Base-by-base conservation (phyloP, 1,140 invertebrate species). In the Drosophila pectinifera region DNA sequence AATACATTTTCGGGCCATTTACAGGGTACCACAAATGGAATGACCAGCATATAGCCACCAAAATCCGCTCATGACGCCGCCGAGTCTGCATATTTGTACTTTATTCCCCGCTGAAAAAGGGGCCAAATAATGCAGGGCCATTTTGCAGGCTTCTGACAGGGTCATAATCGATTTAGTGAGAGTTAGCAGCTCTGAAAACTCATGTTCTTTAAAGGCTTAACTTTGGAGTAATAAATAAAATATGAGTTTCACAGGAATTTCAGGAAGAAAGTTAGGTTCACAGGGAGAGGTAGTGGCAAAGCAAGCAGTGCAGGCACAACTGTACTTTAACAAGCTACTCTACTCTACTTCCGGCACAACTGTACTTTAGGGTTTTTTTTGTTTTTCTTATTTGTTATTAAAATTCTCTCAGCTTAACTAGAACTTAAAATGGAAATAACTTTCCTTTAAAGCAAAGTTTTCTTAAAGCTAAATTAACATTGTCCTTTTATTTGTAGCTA, bases 1-100 rank as follows among this genome's bases (percentile, higher is more conserved):
- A 76, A 84, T 73, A 84, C 51, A 64, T 56, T 61, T 75, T 65
- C 53, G 28, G 43, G 20, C 48, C 76, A 79, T 70, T 81, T 83
- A 68, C 74, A 77, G 75, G 75, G 62, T 68, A 68, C 64, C 64
- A 64, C 61, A 62, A 59, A 42, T 42, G 36, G 11, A 31, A 41
- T 59, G 59, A 63, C 59, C 59, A 59, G 54, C 59, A 42, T 31
- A 63, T 61, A 61, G 36, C 59, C 59, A 24, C 55, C 26, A 22
- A 63, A 59, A 63, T 63, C 54, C 59, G 59, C 38, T 42, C 59
- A 59, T 61, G 54, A 57, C n/a, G 54, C 54, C 36, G 20, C 31
- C 36, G 38, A 36, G 49, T 53, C 34, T 63, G 55, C 38, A 64
- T 61, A 43, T 64, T 42, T 64, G 49, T 31, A 16, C 22, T 53